Percentiles rank a stretch among this genome's conserved stretches.
Conservation (phyloP, 2,797 vertebrate genomes). For the Halcyon badia region DNA sequence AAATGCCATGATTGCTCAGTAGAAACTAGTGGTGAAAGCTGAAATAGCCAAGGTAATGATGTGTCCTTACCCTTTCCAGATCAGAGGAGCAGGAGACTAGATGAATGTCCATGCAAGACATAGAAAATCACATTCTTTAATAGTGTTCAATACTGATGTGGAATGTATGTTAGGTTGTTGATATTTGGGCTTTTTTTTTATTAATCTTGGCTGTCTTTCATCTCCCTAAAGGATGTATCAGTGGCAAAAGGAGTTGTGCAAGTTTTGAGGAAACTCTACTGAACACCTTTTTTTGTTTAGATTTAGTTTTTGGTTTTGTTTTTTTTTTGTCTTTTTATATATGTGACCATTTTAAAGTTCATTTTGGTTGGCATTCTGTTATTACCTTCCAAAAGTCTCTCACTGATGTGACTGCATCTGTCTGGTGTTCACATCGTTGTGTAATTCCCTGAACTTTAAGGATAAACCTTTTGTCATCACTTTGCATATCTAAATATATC, state of each 20-base stretch:
- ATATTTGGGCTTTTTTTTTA: not conserved
- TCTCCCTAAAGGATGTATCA: not conserved
- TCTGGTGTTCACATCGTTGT: not conserved
- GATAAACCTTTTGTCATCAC: not conserved
- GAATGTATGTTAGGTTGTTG: not conserved
- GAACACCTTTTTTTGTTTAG: no score
- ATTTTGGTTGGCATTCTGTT: not conserved
- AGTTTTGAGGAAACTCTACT: not conserved
- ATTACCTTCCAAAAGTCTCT: not conserved
- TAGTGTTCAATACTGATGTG: not conserved
- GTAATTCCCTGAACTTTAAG: not conserved
- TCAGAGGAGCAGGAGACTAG: not conserved
- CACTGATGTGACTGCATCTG: not conserved
- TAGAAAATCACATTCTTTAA: not conserved
- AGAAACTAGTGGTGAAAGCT: not conserved
- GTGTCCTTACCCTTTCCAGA: not conserved
- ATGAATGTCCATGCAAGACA: not conserved
- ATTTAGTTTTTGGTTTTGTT: no score
- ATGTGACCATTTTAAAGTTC: not conserved
- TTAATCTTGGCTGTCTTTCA: rapidly evolving
- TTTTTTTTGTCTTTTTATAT: no score
- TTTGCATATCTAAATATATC: not conserved
- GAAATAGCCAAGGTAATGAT: not conserved
- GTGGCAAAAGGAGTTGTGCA: not conserved
- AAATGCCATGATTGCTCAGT: not conserved